Percentiles rank a stretch among this genome's conserved stretches.
Evolutionary conservation across 2,797 vertebrate genomes (phyloP).

Genomic region (Naso thynnoides): DNA sequence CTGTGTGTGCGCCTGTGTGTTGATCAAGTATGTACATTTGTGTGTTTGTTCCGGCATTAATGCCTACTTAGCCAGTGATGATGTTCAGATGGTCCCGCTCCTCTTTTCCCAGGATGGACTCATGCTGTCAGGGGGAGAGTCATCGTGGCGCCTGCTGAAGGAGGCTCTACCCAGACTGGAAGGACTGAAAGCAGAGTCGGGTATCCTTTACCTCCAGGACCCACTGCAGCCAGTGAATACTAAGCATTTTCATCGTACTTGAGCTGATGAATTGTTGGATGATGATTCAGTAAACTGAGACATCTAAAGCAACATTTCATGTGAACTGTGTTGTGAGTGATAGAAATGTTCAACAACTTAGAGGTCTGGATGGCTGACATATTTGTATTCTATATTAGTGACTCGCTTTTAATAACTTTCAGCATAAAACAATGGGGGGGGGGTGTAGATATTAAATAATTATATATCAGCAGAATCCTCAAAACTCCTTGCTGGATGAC

Average conservation of each 20-base stretch:
- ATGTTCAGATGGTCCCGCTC: constrained; percentile 8
- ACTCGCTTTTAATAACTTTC: not conserved
- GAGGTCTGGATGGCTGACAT: not conserved
- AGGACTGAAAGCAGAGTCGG: constrained; percentile 83
- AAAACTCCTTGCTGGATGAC: not conserved
- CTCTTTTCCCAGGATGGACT: constrained; percentile 85
- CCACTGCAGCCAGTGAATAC: not conserved
- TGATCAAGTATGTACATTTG: not conserved
- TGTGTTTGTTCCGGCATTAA: not conserved
- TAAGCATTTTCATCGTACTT: not conserved
- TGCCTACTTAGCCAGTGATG: not conserved
- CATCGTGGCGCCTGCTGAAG: constrained; percentile 84
- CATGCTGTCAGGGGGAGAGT: constrained; percentile 88
- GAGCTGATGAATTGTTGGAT: not conserved
- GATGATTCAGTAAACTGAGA: not conserved
- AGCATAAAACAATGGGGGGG: constrained; percentile 8
- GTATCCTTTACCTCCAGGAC: constrained; percentile 86
- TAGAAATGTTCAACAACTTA: not conserved
- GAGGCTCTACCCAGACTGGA: constrained; percentile 85
- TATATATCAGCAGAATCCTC: not conserved
- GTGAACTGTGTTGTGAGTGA: not conserved
- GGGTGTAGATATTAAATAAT: constrained; percentile 2
- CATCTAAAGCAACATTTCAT: not conserved
- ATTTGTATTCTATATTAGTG: too few species aligned
- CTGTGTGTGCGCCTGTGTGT: not conserved